phyloP scores from a whole-genome alignment of 2,888 invertebrate species.

The Zhengitettix transpicula region DNA sequence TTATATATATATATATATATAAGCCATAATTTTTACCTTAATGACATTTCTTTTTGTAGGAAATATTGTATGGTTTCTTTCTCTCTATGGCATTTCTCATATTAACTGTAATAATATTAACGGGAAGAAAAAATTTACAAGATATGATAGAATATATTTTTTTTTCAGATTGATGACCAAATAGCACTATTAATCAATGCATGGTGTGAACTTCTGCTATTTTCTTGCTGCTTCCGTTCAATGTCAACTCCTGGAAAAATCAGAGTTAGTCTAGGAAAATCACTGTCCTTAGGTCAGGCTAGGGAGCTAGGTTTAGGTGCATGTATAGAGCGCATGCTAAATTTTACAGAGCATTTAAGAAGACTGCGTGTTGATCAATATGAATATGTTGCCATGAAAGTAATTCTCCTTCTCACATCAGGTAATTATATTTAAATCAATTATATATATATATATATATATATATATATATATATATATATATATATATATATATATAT shows the following conservation, averaged over 20 bases:
- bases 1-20: too few relatives aligned
- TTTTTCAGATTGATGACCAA: conserved; percentile 84
- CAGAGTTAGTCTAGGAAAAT: conserved; percentile 47
- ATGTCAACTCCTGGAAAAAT: conserved; percentile 82
- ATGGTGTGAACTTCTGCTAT: conserved; percentile 85
- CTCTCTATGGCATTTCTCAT: too few relatives aligned
- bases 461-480: neutral
- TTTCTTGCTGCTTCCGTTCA: conserved; percentile 89
- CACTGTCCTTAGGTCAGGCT: conserved; percentile 47
- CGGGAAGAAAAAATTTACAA: too few relatives aligned
- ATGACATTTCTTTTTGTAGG: too few relatives aligned
- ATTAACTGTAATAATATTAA: too few relatives aligned
- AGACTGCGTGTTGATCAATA: conserved; percentile 82
- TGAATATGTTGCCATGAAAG: conserved; percentile 94
- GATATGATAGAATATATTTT: neutral
- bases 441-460: neutral
- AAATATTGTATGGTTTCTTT: too few relatives aligned
- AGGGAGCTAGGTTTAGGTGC: conserved; percentile 60
- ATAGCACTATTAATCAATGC: conserved; percentile 92
- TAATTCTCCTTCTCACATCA: conserved; percentile 78
- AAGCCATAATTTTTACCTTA: too few relatives aligned
- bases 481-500: neutral
- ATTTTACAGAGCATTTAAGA: conserved; percentile 82
- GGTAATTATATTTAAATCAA: conserved; percentile 34
- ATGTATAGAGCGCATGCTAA: conserved; percentile 87